Evolutionary conservation across 2,888 invertebrate genomes (phyloP).

Genomic region (Gymnoscelis rufifasciata): DNA sequence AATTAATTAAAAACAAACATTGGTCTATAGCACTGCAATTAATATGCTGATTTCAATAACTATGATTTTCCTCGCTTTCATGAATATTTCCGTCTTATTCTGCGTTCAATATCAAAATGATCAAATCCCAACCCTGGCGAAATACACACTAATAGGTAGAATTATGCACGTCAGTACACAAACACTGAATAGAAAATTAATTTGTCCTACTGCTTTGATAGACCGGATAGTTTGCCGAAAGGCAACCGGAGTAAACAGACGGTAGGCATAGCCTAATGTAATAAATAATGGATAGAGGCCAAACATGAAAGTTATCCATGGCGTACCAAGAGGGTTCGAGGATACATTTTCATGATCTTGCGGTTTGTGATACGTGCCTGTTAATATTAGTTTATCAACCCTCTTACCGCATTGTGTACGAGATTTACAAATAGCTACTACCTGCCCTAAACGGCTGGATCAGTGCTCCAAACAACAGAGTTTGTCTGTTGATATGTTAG

Average conservation of each 20-base stretch:
- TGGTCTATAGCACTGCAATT: too few species aligned
- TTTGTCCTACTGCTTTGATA: slow-evolving; percentile 46
- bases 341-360: slow-evolving; percentile 75
- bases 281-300: slow-evolving; percentile 73
- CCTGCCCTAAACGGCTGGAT: slow-evolving; percentile 40
- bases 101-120: too few species aligned
- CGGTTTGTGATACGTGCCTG: slow-evolving; percentile 69
- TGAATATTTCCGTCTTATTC: background rate
- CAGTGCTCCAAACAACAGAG: too few species aligned
- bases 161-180: slow-evolving; percentile 37
- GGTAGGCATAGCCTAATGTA: slow-evolving; percentile 50
- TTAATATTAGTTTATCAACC: slow-evolving; percentile 75
- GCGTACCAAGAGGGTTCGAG: slow-evolving; percentile 61
- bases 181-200: slow-evolving; percentile 49
- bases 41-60: too few species aligned
- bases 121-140: slow-evolving; percentile 21
- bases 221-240: slow-evolving; percentile 54
- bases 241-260: slow-evolving; percentile 63
- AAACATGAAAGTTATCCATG: slow-evolving; percentile 70
- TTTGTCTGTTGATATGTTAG: too few species aligned
- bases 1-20: too few species aligned
- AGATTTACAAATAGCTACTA: slow-evolving; percentile 57
- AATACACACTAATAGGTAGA: slow-evolving; percentile 28
- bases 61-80: too few species aligned
- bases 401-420: slow-evolving; percentile 56